Evolutionary conservation across 2,888 invertebrate genomes (phyloP).

Genomic region (Tetrapedia diversipes): DNA sequence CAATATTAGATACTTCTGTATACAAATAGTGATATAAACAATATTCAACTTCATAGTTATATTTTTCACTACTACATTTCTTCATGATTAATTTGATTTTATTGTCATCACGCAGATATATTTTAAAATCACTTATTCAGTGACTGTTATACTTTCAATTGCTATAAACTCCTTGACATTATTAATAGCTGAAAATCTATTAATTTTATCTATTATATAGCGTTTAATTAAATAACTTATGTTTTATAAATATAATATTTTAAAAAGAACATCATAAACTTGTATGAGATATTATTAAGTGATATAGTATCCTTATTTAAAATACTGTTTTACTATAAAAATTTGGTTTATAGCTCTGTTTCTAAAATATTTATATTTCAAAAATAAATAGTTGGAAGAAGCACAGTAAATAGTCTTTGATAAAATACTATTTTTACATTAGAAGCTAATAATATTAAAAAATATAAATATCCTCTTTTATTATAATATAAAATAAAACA

Average conservation of each 20-base stretch:
- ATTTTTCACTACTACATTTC: no score
- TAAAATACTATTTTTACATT: not conserved
- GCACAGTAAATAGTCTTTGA: not conserved
- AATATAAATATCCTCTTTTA: not conserved
- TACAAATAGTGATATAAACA: no score
- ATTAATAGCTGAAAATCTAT: not conserved
- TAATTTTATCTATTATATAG: no score
- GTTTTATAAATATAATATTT: no score
- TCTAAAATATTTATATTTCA: not conserved
- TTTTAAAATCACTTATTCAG: no score
- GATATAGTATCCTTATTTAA: not conserved
- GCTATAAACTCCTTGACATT: not conserved
- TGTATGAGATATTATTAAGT: no score
- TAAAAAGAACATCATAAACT: no score
- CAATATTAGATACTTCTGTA: no score
- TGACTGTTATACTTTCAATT: not conserved
- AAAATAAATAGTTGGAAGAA: not conserved
- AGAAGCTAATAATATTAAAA: not conserved
- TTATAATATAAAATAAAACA: not conserved
- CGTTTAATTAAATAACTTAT: no score
- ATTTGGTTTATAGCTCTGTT: not conserved
- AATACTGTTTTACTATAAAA: not conserved
- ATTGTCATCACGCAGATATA: no score
- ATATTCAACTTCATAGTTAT: no score
- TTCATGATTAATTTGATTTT: no score